Base-by-base conservation (phyloP, 2,888 invertebrate genomes). In the Sisyra nigra region DNA sequence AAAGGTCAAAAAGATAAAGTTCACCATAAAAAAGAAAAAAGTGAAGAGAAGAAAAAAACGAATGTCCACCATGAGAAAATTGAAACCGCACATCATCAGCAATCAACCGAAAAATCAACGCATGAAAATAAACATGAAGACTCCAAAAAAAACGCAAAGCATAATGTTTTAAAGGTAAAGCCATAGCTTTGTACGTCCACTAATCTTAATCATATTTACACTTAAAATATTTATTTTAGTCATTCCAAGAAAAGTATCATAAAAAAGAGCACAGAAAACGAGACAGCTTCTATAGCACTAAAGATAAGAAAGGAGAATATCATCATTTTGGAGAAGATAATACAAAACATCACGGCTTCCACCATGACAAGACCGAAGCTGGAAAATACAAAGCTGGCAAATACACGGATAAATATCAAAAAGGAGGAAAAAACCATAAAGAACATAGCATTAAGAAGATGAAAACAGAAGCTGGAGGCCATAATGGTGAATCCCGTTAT, bases 231-330 rank as follows among this genome's bases (percentile, higher is more conserved):
- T 46, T 36, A 41, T 54, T 55, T 32, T 45, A 66, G 65, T 66
- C 64, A 29, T 67, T 57, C 53, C 55, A 57, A 42, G 63, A 64
- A 48, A 57, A 60, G 41, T 66, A 61, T 48, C 63, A 64, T 46
- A 65, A 63, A 46, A 60, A 66, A 45, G 66, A 66, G 51, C 53
- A 57, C 38, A 62, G 61, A 45, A 63, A 65, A 45, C 58, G 61
- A 44, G 60, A 65, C 49, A 58, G 60, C 42, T 65, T 61, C 50
- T 67, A 59, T 55, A 63, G 61, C 45, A 59, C 61, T 39, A 57
- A 57, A 3, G 59, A 65, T 40, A 61, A 65, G 49, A 56, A 53
- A 29, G 65, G 62, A 1, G 56, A 58, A 43, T 66, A 54, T 51
- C 53, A 59, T 41, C 51, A 60, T 17, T 64, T 51, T 45, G 63